Percentiles rank a stretch among this genome's conserved stretches.
Conservation (phyloP, 2,888 invertebrate genomes). For the Callosobruchus maculatus region DNA sequence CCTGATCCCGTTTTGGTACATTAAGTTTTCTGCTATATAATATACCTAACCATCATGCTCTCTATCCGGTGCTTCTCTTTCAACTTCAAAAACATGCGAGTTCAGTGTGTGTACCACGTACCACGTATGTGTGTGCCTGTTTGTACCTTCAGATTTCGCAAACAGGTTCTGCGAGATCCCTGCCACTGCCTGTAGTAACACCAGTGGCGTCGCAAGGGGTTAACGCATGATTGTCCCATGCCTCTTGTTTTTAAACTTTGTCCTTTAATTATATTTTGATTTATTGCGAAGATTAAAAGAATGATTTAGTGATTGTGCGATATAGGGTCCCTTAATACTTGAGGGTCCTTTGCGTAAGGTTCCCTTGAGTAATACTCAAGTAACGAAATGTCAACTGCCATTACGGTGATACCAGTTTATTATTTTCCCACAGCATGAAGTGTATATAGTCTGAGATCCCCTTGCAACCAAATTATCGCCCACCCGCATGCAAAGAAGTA, state of each 20-base stretch:
- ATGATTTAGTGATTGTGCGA: no score
- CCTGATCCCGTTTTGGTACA: not conserved
- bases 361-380: no score
- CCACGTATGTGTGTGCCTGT: constrained; percentile 4
- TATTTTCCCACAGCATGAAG: no score
- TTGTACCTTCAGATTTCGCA: constrained; percentile 23
- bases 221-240: not conserved
- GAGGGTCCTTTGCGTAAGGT: no score
- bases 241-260: not conserved
- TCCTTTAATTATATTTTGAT: not conserved
- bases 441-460: no score
- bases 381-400: no score
- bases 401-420: no score
- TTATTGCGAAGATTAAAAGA: no score
- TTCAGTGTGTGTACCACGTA: not conserved
- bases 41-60: not conserved
- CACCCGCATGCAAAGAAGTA: no score
- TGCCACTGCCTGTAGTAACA: not conserved
- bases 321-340: no score
- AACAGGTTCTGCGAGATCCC: constrained; percentile 47
- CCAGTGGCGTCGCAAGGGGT: not conserved
- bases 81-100: not conserved
- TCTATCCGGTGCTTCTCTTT: not conserved
- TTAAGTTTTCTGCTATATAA: not conserved
- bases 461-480: no score